Evolutionary conservation across 2,888 invertebrate species (phyloP), one percentile per base, ranked within the genome.

Genomic region (Chrysomela aeneicollis): DNA sequence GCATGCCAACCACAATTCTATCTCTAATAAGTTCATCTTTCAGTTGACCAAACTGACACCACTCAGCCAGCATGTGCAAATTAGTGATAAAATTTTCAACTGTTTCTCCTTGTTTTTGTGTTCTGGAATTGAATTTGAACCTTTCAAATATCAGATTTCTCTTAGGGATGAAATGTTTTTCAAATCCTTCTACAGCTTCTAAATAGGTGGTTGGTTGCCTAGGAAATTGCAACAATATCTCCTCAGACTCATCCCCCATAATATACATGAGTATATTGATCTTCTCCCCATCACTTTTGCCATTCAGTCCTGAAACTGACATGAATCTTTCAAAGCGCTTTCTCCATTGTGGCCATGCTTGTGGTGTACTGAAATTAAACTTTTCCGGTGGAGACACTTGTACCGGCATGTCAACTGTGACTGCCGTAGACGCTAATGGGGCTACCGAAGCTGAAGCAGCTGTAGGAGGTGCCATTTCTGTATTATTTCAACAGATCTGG

Each of bases 11-110:
- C 2, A 74, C 67, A 21, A 76, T 75, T 22, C 72, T 59, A 52
- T 76, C 74, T 37, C 75, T 51, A 8, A 76, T 76, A 1, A 76
- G 55, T 8, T 73, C 66, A 3, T 74, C 64, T 52, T 67, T 68
- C 8, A 76, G 49, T 5, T 47, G n/a, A 3, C 73, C 71, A 50
- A 72, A 76, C 0, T 76, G 68, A 37, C 73, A 76, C 9, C 60
- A 35, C 21, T 72, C 69, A 1, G 72, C 73, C 32, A 73, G 42
- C 1, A 65, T 63, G 30, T 76, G 69, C 30, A 76, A 57, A 15
- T 57, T 55, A 12, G 73, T 75, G n/a, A 74, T 69, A 35, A 76
- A 69, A n/a, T 9, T 17, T 12, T 64, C 66, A 2, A 69, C 49
- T 26, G 50, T 8, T 47, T 69, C 69, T 71, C 63, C 71, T 15